phyloP scores from a whole-genome alignment of 2,113 vertebrate species.

The Emydocephalus ijimae region DNA sequence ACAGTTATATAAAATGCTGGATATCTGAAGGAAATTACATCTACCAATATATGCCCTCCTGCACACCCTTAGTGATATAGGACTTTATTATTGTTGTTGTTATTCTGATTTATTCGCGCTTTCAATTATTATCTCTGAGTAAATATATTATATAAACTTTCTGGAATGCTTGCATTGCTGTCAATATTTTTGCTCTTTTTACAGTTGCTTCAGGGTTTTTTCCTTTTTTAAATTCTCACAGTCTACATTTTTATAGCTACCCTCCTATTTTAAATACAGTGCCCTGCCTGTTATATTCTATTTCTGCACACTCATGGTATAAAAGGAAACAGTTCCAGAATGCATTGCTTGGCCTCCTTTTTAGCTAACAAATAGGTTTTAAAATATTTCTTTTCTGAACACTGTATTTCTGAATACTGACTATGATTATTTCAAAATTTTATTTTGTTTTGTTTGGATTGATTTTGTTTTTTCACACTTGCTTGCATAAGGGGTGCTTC shows the following conservation, averaged over 20 bases:
- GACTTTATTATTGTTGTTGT: not conserved
- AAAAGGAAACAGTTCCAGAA: not conserved
- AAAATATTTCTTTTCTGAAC: not conserved
- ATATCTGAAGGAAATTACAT: not conserved
- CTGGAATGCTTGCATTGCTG: not conserved
- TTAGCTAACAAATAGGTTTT: not conserved
- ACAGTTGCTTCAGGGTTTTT: not conserved
- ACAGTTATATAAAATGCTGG: not conserved
- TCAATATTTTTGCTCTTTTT: not conserved
- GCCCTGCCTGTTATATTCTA: not conserved
- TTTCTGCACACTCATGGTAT: not conserved
- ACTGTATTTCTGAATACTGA: not conserved
- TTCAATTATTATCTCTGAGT: not conserved
- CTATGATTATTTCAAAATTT: not conserved
- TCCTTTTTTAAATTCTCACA: not conserved
- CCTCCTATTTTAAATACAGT: not conserved
- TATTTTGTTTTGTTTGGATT: not conserved
- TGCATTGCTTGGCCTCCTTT: not conserved
- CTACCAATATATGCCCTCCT: not conserved
- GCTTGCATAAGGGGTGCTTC: not conserved
- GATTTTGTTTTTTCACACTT: not conserved
- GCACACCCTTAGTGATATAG: not conserved
- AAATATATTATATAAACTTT: not conserved
- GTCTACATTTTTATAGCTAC: not conserved
- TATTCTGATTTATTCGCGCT: not conserved